Conservation (phyloP, 2,888 invertebrate species). For the Gisinianus flammeolus region DNA sequence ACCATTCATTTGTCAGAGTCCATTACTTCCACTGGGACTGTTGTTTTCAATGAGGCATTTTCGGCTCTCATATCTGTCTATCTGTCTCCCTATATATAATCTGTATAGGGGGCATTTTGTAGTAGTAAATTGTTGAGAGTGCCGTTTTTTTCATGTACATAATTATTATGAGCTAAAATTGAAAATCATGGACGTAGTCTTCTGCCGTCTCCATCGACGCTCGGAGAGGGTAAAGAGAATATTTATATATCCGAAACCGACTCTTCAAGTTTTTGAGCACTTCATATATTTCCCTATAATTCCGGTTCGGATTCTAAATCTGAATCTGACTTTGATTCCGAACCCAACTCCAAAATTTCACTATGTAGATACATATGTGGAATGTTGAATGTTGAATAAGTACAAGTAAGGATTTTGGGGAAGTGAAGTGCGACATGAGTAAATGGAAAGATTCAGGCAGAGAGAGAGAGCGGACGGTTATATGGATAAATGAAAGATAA, state of each 20-base stretch:
- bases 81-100: background rate
- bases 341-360: background rate
- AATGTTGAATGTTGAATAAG: background rate
- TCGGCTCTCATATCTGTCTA: background rate
- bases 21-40: conserved; percentile 53
- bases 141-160: background rate
- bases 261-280: background rate
- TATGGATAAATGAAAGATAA: conserved; percentile 13
- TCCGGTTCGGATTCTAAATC: background rate
- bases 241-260: conserved; percentile 1
- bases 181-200: conserved; percentile 12
- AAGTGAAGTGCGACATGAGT: background rate
- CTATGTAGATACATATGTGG: background rate
- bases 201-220: background rate
- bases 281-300: background rate
- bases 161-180: conserved; percentile 12
- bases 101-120: background rate
- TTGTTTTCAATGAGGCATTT: conserved; percentile 42
- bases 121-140: too few species aligned
- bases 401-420: background rate
- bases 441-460: background rate
- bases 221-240: background rate
- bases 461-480: background rate
- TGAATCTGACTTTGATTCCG: background rate
- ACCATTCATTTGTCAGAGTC: conserved; percentile 57